phyloP scores from a whole-genome alignment of 2,888 invertebrate genomes.

The Subacronicta megacephala region DNA sequence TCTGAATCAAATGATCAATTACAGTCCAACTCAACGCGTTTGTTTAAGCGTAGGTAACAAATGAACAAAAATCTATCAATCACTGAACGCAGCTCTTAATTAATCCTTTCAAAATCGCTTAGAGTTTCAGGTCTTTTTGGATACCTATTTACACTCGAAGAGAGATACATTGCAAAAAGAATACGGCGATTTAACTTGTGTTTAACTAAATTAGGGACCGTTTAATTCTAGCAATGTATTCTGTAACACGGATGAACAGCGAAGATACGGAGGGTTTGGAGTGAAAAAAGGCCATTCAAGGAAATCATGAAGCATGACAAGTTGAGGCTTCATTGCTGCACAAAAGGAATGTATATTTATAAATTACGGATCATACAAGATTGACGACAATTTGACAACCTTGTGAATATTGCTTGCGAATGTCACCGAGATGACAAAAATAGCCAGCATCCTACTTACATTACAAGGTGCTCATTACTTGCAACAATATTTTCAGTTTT shows the following conservation, averaged over 20 bases:
- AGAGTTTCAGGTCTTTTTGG: conserved; percentile 38
- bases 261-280: conserved; percentile 28
- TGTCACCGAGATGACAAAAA: conserved; percentile 54
- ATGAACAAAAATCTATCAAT: conserved; percentile 47
- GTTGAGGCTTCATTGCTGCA: conserved; percentile 43
- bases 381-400: conserved; percentile 59
- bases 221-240: conserved; percentile 43
- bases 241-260: conserved; percentile 37
- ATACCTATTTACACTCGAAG: conserved; percentile 27
- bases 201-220: conserved; percentile 28
- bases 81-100: conserved; percentile 32
- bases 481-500: conserved; percentile 6
- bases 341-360: conserved; percentile 51
- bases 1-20: conserved; percentile 60
- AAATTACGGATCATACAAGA: conserved; percentile 57
- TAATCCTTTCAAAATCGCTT: conserved; percentile 39
- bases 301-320: conserved; percentile 57
- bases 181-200: conserved; percentile 16
- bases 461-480: conserved; percentile 36
- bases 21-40: conserved; percentile 32
- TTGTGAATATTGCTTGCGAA: conserved; percentile 57
- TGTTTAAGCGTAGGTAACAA: conserved; percentile 39
- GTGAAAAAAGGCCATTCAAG: conserved; percentile 53
- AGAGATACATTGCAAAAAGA: conserved; percentile 30
- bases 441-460: conserved; percentile 38